Conservation (phyloP, 2,797 vertebrate species). For the Lemur catta region DNA sequence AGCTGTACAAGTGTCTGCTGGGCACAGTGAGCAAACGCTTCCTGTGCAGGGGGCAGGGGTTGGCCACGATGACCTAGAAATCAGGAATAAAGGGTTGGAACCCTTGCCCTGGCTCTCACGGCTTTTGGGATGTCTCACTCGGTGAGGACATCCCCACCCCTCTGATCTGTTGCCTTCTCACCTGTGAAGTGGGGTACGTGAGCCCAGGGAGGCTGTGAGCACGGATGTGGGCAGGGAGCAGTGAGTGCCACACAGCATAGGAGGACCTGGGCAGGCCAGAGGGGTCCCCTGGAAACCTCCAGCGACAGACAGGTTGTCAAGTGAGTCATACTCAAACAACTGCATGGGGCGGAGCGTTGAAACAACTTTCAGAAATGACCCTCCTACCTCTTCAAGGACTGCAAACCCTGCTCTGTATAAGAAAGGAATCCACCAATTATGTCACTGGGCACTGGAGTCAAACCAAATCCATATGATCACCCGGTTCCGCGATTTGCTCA, state of each 20-base stretch:
- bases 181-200: not conserved
- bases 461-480: not conserved
- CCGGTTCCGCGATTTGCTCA: not conserved
- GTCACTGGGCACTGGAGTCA: not conserved
- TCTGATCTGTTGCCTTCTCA: not conserved
- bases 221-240: not conserved
- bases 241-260: not conserved
- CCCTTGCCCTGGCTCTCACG: not conserved
- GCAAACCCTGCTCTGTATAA: not conserved
- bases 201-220: not conserved
- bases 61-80: not conserved
- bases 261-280: not conserved
- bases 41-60: fast-evolving
- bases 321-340: not conserved
- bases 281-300: not conserved
- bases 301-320: not conserved
- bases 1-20: not conserved
- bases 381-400: not conserved
- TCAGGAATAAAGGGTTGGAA: not conserved
- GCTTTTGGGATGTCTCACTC: not conserved
- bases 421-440: not conserved
- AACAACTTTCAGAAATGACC: not conserved
- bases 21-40: not conserved
- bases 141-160: not conserved
- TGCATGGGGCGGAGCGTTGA: not conserved